Evolutionary conservation across 2,888 invertebrate species (phyloP).

Genomic region (Synergus itoensis): DNA sequence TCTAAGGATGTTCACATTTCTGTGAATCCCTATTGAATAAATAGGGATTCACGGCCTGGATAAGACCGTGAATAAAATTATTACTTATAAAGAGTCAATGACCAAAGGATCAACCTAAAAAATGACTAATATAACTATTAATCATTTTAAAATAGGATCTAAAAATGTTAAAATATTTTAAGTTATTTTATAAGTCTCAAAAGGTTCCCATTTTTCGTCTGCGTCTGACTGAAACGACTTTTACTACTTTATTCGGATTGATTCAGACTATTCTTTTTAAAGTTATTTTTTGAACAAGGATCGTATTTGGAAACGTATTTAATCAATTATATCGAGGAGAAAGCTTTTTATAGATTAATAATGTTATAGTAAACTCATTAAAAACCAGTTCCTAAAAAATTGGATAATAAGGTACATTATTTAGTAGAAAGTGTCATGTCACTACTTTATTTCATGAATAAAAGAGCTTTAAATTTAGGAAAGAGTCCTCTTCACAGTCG

Average conservation of each 20-base stretch:
- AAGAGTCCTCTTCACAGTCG: neutral
- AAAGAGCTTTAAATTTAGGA: constrained; percentile 11
- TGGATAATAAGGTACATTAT: neutral
- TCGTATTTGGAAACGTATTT: neutral
- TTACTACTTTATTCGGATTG: no score
- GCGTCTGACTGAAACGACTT: no score
- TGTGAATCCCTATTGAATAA: neutral
- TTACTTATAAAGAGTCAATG: no score
- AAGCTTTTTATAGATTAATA: neutral
- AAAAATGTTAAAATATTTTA: no score
- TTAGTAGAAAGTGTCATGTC: neutral
- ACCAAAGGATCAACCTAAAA: no score
- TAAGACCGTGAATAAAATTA: no score
- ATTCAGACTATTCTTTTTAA: no score
- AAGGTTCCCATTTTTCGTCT: no score
- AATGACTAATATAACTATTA: neutral
- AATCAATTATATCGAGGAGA: neutral
- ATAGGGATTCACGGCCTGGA: neutral
- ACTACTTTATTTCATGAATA: constrained; percentile 21
- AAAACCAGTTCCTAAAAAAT: constrained; percentile 1
- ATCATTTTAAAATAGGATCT: neutral
- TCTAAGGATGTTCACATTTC: constrained; percentile 31
- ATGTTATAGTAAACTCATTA: neutral
- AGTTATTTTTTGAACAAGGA: neutral
- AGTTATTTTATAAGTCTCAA: no score